phyloP scores from a whole-genome alignment of 1,140 invertebrate species.

The Drosophila nebulosa region DNA sequence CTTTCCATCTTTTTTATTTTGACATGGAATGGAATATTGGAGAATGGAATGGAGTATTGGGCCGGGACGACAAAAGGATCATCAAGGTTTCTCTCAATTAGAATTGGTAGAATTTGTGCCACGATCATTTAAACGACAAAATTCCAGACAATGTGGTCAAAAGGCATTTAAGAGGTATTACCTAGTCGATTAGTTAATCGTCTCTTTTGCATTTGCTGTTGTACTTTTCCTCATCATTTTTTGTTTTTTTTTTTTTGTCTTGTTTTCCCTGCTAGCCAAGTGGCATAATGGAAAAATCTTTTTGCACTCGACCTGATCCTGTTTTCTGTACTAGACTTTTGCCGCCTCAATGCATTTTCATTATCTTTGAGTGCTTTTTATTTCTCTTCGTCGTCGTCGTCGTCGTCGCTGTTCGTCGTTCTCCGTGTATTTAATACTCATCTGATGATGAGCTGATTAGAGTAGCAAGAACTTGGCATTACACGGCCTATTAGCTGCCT shows the following conservation, averaged over 20 bases:
- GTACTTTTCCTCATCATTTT: background rate
- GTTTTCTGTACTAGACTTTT: slow-evolving; percentile 47
- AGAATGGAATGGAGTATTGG: background rate
- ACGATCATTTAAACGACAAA: too few relatives aligned
- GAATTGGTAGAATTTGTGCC: too few relatives aligned
- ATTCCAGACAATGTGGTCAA: too few relatives aligned
- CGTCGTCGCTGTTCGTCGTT: background rate
- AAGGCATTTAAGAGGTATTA: background rate
- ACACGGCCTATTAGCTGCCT: slow-evolving; percentile 67
- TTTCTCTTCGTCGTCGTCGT: slow-evolving; percentile 23
- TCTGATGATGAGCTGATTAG: slow-evolving; percentile 66
- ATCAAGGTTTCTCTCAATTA: too few relatives aligned
- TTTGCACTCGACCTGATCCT: slow-evolving; percentile 65
- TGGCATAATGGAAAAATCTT: slow-evolving; percentile 68
- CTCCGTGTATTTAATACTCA: slow-evolving; percentile 9
- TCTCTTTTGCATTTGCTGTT: background rate
- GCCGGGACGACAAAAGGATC: too few relatives aligned
- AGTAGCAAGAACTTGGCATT: slow-evolving; percentile 43
- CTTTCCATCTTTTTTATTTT: background rate
- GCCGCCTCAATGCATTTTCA: slow-evolving; percentile 72
- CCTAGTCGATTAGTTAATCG: background rate
- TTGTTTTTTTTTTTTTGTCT: background rate
- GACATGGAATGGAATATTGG: too few relatives aligned
- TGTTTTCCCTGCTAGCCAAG: slow-evolving; percentile 32
- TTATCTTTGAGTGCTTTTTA: slow-evolving; percentile 66